A percentile compares a stretch with the other conserved stretches of the same genome.
phyloP scores from a whole-genome alignment of 2,888 invertebrate species.

The Miltochrista miniata region DNA sequence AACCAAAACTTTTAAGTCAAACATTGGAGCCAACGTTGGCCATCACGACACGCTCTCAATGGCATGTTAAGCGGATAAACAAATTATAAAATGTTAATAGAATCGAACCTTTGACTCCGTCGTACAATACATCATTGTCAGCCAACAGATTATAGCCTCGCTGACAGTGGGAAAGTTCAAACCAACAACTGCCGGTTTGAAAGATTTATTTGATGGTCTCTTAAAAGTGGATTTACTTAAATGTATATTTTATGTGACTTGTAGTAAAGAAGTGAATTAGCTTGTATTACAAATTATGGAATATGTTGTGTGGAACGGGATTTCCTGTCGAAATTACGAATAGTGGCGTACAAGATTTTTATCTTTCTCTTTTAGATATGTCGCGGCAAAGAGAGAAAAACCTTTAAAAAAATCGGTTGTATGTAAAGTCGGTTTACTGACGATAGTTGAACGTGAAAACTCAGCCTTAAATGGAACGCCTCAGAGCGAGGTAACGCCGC shows the following conservation, averaged over 20 bases:
- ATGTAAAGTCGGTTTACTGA: too few species aligned
- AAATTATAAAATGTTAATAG: constrained; percentile 76
- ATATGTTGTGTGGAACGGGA: too few species aligned
- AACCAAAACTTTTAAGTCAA: neutral
- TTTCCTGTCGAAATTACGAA: too few species aligned
- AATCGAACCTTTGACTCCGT: constrained; percentile 70
- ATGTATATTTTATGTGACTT: neutral
- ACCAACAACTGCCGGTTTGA: constrained; percentile 7
- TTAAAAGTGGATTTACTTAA: neutral
- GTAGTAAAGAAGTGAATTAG: too few species aligned
- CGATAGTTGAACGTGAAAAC: too few species aligned
- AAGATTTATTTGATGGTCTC: constrained; percentile 8
- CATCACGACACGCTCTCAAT: constrained; percentile 7
- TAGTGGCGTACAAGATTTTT: too few species aligned
- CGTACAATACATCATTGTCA: constrained; percentile 77
- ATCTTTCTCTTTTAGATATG: too few species aligned
- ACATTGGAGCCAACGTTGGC: constrained; percentile 23
- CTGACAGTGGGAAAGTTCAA: constrained; percentile 33
- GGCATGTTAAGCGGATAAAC: constrained; percentile 48
- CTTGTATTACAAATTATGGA: too few species aligned
- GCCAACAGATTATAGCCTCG: constrained; percentile 24
- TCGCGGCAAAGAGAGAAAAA: too few species aligned
- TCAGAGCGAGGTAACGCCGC: too few species aligned
- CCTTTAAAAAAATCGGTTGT: too few species aligned
- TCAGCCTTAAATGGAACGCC: too few species aligned